These are phyloP conservation scores for Episyrphus balteatus DNA, from an alignment of 1,140 invertebrate genomes.

Conservation along the genomic window DNA sequence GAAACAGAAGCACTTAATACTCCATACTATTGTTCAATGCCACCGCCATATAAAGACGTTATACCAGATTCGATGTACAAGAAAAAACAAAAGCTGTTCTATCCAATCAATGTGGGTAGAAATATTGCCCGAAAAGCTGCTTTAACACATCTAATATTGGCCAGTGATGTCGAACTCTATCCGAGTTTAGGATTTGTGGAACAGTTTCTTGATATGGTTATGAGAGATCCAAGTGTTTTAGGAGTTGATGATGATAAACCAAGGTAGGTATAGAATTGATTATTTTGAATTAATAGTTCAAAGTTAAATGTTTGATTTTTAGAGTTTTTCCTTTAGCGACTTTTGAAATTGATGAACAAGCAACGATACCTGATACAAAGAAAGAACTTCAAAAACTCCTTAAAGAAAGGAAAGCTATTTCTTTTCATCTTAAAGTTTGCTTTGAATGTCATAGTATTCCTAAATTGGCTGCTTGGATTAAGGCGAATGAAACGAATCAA, in stretches of 20 bases:
- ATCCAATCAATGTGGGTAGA: conserved; percentile 77
- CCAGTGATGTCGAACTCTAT: conserved; percentile 79
- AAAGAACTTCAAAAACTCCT: conserved; percentile 58
- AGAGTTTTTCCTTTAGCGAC: conserved; percentile 25
- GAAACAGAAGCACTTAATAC: conserved; percentile 43
- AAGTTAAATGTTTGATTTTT: too few species aligned
- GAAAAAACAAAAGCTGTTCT: conserved; percentile 60
- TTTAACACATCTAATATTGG: conserved; percentile 69
- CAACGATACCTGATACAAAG: conserved; percentile 55
- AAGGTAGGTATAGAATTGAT: not conserved
- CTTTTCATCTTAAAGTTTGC: conserved; percentile 80
- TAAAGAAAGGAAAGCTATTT: conserved; percentile 61
- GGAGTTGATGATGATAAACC: conserved; percentile 38
- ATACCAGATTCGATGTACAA: conserved; percentile 54
- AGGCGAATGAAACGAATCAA: conserved; percentile 44
- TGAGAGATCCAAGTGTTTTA: conserved; percentile 47
- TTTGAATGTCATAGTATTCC: conserved; percentile 79
- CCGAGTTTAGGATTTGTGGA: conserved; percentile 54
- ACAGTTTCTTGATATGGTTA: conserved; percentile 43
- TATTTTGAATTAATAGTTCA: conserved; percentile 45
- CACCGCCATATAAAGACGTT: conserved; percentile 48
- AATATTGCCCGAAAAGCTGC: conserved; percentile 73
- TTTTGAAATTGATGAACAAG: conserved; percentile 19
- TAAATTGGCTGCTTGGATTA: conserved; percentile 64
- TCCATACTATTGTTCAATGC: conserved; percentile 47